phyloP scores from a whole-genome alignment of 2,888 invertebrate genomes.

The Tholera decimalis region DNA sequence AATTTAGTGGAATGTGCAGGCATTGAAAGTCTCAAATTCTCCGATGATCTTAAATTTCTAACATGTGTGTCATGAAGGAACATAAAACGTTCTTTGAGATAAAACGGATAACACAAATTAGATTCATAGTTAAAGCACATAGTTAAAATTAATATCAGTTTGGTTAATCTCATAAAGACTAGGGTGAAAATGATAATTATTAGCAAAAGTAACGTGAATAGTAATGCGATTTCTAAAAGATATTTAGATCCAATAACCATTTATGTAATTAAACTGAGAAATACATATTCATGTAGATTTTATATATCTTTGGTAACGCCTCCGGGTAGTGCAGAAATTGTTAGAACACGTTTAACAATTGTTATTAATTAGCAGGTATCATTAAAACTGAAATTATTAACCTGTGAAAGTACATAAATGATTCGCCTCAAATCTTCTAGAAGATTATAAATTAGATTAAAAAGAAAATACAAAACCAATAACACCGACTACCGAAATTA shows the following conservation, averaged over 20 bases:
- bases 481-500: no score
- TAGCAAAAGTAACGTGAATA: conserved; percentile 7
- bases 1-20: no score
- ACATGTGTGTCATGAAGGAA: no score
- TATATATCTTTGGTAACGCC: conserved; percentile 39
- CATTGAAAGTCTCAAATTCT: no score
- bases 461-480: no score
- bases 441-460: neutral
- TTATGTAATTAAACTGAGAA: conserved; percentile 29
- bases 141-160: conserved; percentile 11
- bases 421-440: neutral
- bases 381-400: neutral
- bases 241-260: conserved; percentile 44
- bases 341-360: neutral
- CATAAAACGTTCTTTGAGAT: no score
- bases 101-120: no score
- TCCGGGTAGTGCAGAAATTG: conserved; percentile 9
- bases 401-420: neutral
- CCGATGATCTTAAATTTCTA: no score
- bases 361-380: neutral
- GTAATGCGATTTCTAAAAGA: conserved; percentile 18
- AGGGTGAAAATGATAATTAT: conserved; percentile 33
- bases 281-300: conserved; percentile 19
- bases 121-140: neutral
- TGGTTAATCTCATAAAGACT: neutral